Conservation (phyloP, 2,113 vertebrate genomes). For the Puffinus mauretanicus region DNA sequence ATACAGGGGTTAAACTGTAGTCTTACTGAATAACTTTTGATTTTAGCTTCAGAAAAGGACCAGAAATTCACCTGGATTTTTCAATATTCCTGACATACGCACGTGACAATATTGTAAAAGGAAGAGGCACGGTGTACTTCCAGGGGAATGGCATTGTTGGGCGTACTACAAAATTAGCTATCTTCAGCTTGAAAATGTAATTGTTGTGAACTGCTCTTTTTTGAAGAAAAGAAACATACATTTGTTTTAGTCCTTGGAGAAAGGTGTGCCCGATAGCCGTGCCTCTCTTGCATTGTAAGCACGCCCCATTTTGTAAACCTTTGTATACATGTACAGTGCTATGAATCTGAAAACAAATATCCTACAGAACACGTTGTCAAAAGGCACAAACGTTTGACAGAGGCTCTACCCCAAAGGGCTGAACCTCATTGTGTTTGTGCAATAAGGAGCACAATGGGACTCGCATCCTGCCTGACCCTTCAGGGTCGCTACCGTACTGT, state of each 20-base stretch:
- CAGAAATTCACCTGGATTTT: neutral
- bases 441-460: constrained; percentile 14
- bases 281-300: neutral
- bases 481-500: neutral
- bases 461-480: neutral
- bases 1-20: neutral
- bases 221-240: neutral
- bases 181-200: neutral
- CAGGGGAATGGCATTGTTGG: neutral
- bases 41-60: neutral
- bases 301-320: neutral
- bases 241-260: neutral
- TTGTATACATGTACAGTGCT: neutral
- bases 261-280: neutral
- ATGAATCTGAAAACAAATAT: constrained; percentile 65
- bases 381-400: neutral
- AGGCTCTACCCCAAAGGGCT: neutral
- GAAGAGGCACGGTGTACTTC: neutral
- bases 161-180: neutral
- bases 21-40: neutral
- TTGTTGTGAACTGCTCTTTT: neutral
- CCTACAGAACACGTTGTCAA: constrained; percentile 11
- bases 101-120: neutral
- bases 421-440: constrained; percentile 38
- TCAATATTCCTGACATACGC: neutral